Percentiles rank a stretch among this genome's conserved stretches.
phyloP scores from a whole-genome alignment of 2,888 invertebrate genomes.

The Cyclophora punctaria region DNA sequence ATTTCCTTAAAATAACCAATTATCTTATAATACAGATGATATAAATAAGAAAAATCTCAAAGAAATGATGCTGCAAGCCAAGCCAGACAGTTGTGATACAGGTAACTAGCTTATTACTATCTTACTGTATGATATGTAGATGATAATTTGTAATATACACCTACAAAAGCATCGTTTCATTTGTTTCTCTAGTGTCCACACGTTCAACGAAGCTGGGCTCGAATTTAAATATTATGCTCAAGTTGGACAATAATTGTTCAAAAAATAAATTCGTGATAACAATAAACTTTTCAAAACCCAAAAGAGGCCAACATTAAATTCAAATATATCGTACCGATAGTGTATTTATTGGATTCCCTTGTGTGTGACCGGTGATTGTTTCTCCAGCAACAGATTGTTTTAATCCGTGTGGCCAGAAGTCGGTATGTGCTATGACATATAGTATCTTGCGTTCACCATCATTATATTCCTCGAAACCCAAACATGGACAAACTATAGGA shows the following conservation, averaged over 20 bases:
- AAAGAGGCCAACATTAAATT: constrained; percentile 30
- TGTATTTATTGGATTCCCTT: no score
- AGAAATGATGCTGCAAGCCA: constrained; percentile 36
- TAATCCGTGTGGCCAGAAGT: constrained; percentile 17
- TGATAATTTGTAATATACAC: not conserved
- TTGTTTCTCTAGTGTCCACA: constrained; percentile 36
- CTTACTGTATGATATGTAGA: no score
- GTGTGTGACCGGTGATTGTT: not conserved
- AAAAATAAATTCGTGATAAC: constrained; percentile 42
- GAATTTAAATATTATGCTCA: constrained; percentile 46
- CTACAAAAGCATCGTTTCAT: constrained; percentile 14
- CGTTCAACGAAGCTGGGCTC: constrained; percentile 30
- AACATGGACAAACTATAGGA: constrained; percentile 6
- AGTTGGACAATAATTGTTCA: constrained; percentile 34
- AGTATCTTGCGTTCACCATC: constrained; percentile 28
- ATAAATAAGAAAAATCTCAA: constrained; percentile 27
- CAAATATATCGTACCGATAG: no score
- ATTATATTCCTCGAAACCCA: constrained; percentile 2
- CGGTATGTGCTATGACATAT: constrained; percentile 36
- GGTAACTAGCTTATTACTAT: constrained; percentile 22
- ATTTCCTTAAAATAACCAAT: no score
- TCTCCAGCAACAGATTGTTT: constrained; percentile 25
- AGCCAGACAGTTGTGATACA: constrained; percentile 31
- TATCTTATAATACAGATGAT: constrained; percentile 24
- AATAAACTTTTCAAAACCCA: constrained; percentile 40